phyloP scores from a whole-genome alignment of 1,140 invertebrate species.

The roundworm (Caenorhabditis elegans) region WBcel235 BX284602.5:9005001-9005500 shows the following conservation, averaged over 20 bases:
- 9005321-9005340: background rate
- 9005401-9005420: too few relatives aligned
- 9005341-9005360: too few relatives aligned
- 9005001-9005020: background rate
- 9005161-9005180: too few relatives aligned
- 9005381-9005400: too few relatives aligned
- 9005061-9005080: constrained; percentile 21
- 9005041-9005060: background rate
- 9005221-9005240: constrained; percentile 8
- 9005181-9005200: constrained; percentile 4
- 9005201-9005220: background rate
- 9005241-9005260: constrained; percentile 23
- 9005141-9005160: background rate
- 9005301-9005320: background rate
- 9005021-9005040: constrained; percentile 9
- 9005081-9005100: background rate
- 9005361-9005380: too few relatives aligned
- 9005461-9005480: too few relatives aligned
- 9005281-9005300: background rate
- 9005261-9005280: constrained; percentile 6
- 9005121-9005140: background rate
- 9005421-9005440: too few relatives aligned
- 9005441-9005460: too few relatives aligned
- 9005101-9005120: background rate
- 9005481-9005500: too few relatives aligned